Evolutionary conservation across 2,888 invertebrate genomes (phyloP).

Genomic region (Ichneumoninae sp.): DNA sequence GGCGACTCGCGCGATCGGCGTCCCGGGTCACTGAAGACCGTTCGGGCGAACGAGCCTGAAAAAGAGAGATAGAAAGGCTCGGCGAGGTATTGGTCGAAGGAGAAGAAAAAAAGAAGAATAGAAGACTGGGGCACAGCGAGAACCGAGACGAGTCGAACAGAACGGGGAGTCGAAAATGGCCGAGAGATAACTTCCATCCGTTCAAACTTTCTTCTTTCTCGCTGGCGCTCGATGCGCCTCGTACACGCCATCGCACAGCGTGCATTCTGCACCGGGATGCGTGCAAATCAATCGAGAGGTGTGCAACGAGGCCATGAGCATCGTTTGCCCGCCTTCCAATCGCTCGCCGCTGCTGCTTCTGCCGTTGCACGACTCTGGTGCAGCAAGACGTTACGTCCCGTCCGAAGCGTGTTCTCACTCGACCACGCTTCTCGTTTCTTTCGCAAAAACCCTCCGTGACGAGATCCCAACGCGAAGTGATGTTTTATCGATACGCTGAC

Average conservation of each 20-base stretch:
- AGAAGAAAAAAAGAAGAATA: slow-evolving; percentile 34
- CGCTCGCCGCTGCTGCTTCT: slow-evolving; percentile 32
- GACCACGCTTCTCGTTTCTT: slow-evolving; percentile 24
- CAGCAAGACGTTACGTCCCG: slow-evolving; percentile 46
- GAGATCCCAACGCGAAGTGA: slow-evolving; percentile 59
- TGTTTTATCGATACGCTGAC: slow-evolving; percentile 69
- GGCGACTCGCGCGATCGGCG: slow-evolving; percentile 80
- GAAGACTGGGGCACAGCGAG: slow-evolving; percentile 54
- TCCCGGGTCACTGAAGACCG: slow-evolving; percentile 78
- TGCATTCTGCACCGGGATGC: slow-evolving; percentile 33
- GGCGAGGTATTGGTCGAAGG: slow-evolving; percentile 34
- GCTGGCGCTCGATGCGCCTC: slow-evolving; percentile 50
- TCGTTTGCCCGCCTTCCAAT: slow-evolving; percentile 46
- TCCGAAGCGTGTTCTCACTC: slow-evolving; percentile 11
- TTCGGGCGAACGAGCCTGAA: slow-evolving; percentile 51
- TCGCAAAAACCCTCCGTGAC: slow-evolving; percentile 39
- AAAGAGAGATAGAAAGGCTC: slow-evolving; percentile 50
- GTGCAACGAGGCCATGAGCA: slow-evolving; percentile 52
- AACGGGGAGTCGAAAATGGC: slow-evolving; percentile 71
- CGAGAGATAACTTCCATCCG: slow-evolving; percentile 74
- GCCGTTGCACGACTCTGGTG: slow-evolving; percentile 34
- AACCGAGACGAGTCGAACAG: slow-evolving; percentile 33
- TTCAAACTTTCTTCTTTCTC: slow-evolving; percentile 63
- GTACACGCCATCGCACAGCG: slow-evolving; percentile 1
- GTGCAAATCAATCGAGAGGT: slow-evolving; percentile 64